Evolutionary conservation across 2,797 vertebrate species (phyloP).

Genomic region (Silurus aristotelis): DNA sequence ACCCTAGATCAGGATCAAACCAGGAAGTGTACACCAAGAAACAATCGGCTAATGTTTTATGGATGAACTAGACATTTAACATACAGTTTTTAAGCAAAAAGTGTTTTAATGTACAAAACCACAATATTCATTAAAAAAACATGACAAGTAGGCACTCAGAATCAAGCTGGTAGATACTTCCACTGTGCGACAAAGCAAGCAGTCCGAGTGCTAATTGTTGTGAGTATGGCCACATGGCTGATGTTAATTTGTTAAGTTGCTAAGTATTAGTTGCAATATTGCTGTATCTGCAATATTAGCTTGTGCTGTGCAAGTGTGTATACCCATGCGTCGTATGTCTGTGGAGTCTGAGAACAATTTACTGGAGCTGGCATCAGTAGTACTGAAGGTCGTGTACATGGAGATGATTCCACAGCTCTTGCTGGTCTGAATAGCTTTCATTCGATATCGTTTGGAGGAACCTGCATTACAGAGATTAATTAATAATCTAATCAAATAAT

Average conservation of each 20-base stretch:
- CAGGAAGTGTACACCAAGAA: background rate
- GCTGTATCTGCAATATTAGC: background rate
- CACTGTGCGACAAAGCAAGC: background rate
- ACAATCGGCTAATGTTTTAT: too few relatives aligned
- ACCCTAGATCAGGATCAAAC: too few relatives aligned
- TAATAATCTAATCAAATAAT: background rate
- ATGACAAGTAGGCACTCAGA: background rate
- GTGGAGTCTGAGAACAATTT: slow-evolving; percentile 66
- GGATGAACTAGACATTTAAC: background rate
- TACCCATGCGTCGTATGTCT: slow-evolving; percentile 80
- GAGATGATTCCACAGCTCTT: slow-evolving; percentile 89
- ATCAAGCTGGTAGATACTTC: background rate
- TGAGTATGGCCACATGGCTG: background rate
- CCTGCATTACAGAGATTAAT: slow-evolving; percentile 66
- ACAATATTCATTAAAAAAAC: background rate
- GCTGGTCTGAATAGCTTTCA: slow-evolving; percentile 94
- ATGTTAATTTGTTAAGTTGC: background rate
- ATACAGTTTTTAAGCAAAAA: background rate
- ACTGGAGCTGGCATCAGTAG: slow-evolving; percentile 73
- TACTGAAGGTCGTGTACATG: slow-evolving; percentile 85
- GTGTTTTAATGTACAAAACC: background rate
- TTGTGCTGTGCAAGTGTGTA: slow-evolving; percentile 1
- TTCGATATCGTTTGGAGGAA: slow-evolving; percentile 80
- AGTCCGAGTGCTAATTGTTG: background rate
- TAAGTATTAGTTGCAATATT: background rate